Evolutionary conservation across 2,797 vertebrate species (phyloP).

Genomic region (Clarias platycephalus): DNA sequence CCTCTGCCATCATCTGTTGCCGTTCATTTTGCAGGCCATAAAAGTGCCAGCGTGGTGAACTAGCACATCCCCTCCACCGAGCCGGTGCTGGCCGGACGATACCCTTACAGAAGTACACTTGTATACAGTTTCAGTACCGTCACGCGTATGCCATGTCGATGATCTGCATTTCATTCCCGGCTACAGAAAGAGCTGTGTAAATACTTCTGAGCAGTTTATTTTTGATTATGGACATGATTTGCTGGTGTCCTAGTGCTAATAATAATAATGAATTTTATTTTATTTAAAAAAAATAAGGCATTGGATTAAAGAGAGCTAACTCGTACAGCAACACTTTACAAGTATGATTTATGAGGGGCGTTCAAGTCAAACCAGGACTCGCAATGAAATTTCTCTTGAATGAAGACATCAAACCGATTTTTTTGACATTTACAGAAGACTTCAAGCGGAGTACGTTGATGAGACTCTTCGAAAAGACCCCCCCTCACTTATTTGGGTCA

Average conservation of each 20-base stretch:
- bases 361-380: too few relatives aligned
- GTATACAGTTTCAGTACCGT: not conserved
- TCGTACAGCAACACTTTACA: too few relatives aligned
- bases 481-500: too few relatives aligned
- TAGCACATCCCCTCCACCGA: not conserved
- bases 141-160: not conserved
- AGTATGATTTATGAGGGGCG: too few relatives aligned
- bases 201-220: not conserved
- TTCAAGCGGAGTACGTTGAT: too few relatives aligned
- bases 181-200: not conserved
- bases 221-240: not conserved
- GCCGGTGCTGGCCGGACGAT: not conserved
- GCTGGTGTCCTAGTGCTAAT: not conserved
- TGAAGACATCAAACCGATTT: too few relatives aligned
- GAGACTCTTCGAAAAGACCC: too few relatives aligned
- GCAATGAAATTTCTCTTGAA: too few relatives aligned
- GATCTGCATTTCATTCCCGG: not conserved
- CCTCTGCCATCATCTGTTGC: conserved; percentile 44
- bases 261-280: too few relatives aligned
- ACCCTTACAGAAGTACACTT: not conserved
- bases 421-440: too few relatives aligned
- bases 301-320: not conserved
- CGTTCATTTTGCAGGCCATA: conserved; percentile 39
- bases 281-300: not conserved
- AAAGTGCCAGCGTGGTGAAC: conserved; percentile 26